A percentile compares a stretch with the other conserved stretches of the same genome.
phyloP scores from a whole-genome alignment of 2,888 invertebrate genomes.

The Notodromas monacha region DNA sequence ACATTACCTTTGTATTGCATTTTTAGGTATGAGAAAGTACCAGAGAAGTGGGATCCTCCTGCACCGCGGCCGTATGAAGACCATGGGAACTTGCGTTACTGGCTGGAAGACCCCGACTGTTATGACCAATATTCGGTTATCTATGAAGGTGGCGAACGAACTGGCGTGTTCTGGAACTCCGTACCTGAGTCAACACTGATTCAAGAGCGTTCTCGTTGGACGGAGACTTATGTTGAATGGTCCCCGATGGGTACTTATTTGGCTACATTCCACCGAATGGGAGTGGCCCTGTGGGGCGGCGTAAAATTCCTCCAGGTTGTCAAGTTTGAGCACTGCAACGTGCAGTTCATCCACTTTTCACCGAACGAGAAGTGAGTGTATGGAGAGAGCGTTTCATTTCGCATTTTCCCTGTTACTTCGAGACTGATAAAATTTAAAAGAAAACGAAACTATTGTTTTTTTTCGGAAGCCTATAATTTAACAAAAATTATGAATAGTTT shows the following conservation, averaged over 20 bases:
- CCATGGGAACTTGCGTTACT: conserved; percentile 67
- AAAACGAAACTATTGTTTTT: conserved; percentile 6
- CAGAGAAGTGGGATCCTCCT: conserved; percentile 68
- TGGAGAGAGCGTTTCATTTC: background rate
- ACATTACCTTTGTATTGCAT: conserved; percentile 8
- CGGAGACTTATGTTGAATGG: conserved; percentile 85
- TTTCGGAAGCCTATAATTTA: too few relatives aligned
- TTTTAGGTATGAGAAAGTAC: conserved; percentile 41
- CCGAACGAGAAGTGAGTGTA: conserved; percentile 54
- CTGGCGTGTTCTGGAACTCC: conserved; percentile 62
- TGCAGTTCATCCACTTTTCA: conserved; percentile 84
- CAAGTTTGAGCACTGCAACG: conserved; percentile 57
- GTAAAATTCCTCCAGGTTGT: conserved; percentile 65
- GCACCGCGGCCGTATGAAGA: conserved; percentile 58
- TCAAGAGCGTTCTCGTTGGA: conserved; percentile 59
- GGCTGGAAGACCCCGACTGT: conserved; percentile 68
- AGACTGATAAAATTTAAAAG: background rate
- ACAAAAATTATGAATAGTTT: too few relatives aligned
- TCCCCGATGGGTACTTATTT: conserved; percentile 87
- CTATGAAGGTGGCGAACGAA: conserved; percentile 40
- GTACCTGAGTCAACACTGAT: conserved; percentile 47
- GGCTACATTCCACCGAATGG: conserved; percentile 76
- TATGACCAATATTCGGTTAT: conserved; percentile 82
- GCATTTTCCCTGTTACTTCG: background rate
- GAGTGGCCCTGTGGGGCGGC: conserved; percentile 91